These are phyloP conservation scores for Lissonota sp. DNA, from an alignment of 2,888 invertebrate genomes.

Conservation along the genomic window DNA sequence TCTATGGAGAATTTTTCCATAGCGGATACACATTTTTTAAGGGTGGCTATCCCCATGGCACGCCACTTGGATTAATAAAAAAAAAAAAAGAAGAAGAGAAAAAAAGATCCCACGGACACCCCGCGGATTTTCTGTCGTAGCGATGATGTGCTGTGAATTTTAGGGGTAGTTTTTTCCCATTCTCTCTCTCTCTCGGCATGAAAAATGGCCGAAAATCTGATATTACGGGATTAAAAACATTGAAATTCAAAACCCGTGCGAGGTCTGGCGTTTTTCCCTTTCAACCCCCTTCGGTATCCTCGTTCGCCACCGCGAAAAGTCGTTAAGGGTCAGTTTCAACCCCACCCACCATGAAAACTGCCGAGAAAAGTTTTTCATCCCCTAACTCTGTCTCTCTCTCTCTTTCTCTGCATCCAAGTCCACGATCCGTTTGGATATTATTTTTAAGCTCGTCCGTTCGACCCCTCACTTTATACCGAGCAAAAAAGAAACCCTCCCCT, in stretches of 20 bases:
- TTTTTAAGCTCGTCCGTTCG: constrained; percentile 64
- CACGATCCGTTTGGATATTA: constrained; percentile 62
- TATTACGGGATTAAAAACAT: constrained; percentile 84
- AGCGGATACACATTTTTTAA: constrained; percentile 1
- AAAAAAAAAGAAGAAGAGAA: constrained; percentile 66
- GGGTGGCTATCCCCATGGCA: constrained; percentile 65
- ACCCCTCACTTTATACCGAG: constrained; percentile 39
- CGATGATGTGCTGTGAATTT: constrained; percentile 37
- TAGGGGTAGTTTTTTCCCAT: constrained; percentile 67
- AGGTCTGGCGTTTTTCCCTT: constrained; percentile 47
- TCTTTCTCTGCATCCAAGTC: constrained; percentile 30
- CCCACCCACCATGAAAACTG: constrained; percentile 63
- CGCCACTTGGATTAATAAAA: constrained; percentile 58
- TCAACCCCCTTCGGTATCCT: constrained; percentile 39
- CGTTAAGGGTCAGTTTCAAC: constrained; percentile 84
- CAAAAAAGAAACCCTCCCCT: constrained; percentile 4
- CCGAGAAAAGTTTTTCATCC: constrained; percentile 68
- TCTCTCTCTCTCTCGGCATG: constrained; percentile 75
- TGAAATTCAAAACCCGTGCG: constrained; percentile 84
- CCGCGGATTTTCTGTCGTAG: constrained; percentile 51
- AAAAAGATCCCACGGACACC: constrained; percentile 78
- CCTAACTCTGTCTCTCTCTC: constrained; percentile 26
- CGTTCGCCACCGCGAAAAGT: constrained; percentile 79
- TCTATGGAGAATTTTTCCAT: constrained; percentile 32
- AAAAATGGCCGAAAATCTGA: constrained; percentile 84